Percentiles rank a stretch among this genome's conserved stretches.
These are phyloP conservation scores for Hyposoter dolosus DNA, from an alignment of 2,888 invertebrate species.

Conservation along the genomic window DNA sequence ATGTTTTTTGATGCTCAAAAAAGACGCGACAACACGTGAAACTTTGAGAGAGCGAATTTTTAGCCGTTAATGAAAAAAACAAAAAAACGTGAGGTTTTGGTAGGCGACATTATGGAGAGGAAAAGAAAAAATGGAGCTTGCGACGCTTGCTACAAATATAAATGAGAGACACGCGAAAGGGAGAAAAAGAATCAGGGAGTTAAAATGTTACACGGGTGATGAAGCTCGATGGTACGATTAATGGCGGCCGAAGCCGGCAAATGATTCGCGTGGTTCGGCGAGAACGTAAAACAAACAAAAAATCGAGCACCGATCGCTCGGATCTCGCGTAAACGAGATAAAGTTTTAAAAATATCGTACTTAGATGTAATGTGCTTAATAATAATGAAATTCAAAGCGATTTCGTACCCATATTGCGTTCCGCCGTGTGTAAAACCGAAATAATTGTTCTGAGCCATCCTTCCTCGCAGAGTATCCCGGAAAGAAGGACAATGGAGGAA, in stretches of 20 bases:
- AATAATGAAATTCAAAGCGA: conserved; percentile 73
- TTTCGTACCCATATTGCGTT: conserved; percentile 94
- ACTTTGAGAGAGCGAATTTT: neutral
- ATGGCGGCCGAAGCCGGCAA: conserved; percentile 81
- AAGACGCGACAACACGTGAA: conserved; percentile 3
- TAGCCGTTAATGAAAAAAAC: conserved; percentile 8
- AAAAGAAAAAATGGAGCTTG: neutral
- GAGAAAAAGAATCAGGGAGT: conserved; percentile 3
- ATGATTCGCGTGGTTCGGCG: conserved; percentile 76
- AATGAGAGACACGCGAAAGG: neutral
- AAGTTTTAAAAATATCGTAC: conserved; percentile 58
- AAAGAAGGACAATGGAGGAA: conserved; percentile 83
- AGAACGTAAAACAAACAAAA: conserved; percentile 28
- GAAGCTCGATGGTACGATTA: conserved; percentile 68
- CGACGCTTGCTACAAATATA: neutral
- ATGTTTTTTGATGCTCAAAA: conserved; percentile 13
- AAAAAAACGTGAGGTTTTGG: neutral
- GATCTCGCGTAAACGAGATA: conserved; percentile 65
- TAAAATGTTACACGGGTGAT: conserved; percentile 56
- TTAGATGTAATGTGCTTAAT: conserved; percentile 76
- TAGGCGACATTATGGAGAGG: neutral
- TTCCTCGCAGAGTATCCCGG: conserved; percentile 83
- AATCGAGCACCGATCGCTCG: conserved; percentile 53
- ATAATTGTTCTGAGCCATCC: conserved; percentile 96
- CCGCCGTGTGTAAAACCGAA: conserved; percentile 97